Conservation (phyloP, 23 tunicate genomes). For the Trididemnum nubilum region DNA sequence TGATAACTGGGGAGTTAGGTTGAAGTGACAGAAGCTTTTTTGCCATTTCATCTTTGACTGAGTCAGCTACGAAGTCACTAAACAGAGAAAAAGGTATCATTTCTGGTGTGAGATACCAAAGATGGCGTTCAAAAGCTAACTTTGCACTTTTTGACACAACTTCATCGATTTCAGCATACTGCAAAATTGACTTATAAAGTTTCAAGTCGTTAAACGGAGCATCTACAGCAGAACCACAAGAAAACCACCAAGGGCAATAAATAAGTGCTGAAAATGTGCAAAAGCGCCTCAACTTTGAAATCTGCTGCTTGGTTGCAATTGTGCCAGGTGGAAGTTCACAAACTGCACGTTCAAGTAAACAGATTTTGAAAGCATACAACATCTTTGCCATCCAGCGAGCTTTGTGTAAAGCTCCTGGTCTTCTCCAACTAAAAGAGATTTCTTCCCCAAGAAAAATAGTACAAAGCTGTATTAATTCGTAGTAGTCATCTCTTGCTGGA, state of each 20-base stretch:
- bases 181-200: not conserved
- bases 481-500: constrained; percentile 28
- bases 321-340: constrained; percentile 3
- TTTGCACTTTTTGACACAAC: constrained; percentile 7
- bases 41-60: constrained; percentile 11
- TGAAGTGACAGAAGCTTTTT: not conserved
- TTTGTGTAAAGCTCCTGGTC: constrained; percentile 34
- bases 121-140: not conserved
- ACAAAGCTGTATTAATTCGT: constrained; percentile 12
- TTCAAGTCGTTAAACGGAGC: constrained; percentile 23
- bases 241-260: constrained; percentile 18
- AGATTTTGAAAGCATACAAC: constrained; percentile 26
- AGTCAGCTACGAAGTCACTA: not conserved
- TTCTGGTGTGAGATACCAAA: constrained; percentile 19
- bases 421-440: not conserved
- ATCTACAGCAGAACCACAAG: not conserved
- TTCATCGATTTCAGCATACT: constrained; percentile 15
- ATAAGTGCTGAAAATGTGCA: not conserved
- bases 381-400: constrained; percentile 26
- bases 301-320: not conserved
- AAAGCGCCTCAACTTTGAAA: not conserved
- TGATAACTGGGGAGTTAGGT: not conserved
- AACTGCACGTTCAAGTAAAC: not conserved
- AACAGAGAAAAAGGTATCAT: constrained; percentile 13
- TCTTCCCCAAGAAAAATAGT: constrained; percentile 12